Evolutionary conservation across 2,888 invertebrate species (phyloP).

Genomic region (Dendrolimus pini): DNA sequence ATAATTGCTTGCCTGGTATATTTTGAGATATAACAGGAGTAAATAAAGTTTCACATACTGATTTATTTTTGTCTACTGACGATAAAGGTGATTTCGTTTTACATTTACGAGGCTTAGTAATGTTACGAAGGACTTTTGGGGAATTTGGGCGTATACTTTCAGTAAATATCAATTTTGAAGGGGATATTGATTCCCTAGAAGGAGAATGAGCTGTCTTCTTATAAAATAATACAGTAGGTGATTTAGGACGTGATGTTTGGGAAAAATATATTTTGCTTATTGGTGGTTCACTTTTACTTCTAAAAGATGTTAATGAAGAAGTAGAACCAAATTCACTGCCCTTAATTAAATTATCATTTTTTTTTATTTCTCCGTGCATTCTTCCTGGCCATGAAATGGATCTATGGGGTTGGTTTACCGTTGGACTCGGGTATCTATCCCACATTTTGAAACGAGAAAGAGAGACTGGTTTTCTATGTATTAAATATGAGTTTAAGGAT

Average conservation of each 20-base stretch:
- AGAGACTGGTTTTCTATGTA: constrained; percentile 82
- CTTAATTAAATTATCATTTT: constrained; percentile 64
- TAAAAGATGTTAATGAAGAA: constrained; percentile 66
- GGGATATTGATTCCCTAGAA: constrained; percentile 30
- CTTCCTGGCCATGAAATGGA: constrained; percentile 79
- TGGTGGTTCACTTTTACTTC: constrained; percentile 81
- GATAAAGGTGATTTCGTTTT: constrained; percentile 14
- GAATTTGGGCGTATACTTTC: constrained; percentile 55
- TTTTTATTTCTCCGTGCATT: constrained; percentile 65
- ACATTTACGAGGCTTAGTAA: constrained; percentile 1
- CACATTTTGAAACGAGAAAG: constrained; percentile 83
- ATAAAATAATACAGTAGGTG: constrained; percentile 54
- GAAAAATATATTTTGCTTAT: constrained; percentile 69
- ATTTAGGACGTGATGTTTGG: constrained; percentile 64
- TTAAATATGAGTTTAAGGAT: constrained; percentile 80
- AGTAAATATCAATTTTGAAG: constrained; percentile 40
- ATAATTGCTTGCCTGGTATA: background rate
- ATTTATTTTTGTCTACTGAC: background rate
- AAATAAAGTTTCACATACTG: background rate
- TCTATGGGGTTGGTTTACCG: constrained; percentile 73
- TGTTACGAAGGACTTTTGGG: constrained; percentile 40
- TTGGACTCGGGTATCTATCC: constrained; percentile 74
- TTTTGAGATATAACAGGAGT: background rate
- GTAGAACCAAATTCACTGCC: constrained; percentile 57
- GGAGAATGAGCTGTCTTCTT: constrained; percentile 34